Evolutionary conservation across 2,113 vertebrate genomes (phyloP).

Genomic region (Dipodomys merriami): DNA sequence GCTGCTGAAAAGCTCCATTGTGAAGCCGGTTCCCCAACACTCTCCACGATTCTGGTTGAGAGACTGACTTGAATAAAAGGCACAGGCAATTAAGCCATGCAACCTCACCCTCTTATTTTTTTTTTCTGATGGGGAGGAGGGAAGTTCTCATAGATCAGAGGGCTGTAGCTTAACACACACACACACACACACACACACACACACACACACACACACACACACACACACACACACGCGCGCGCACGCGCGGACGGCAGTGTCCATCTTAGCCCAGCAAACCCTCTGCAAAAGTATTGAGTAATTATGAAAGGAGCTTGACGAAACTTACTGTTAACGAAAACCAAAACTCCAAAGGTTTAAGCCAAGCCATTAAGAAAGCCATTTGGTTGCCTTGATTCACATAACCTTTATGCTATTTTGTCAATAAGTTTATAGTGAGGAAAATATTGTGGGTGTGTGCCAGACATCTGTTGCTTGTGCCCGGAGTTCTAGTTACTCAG

Average conservation of each 20-base stretch:
- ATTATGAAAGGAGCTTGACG: constrained; percentile 80
- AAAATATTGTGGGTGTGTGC: constrained; percentile 26
- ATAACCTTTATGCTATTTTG: neutral
- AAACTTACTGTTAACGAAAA: constrained; percentile 80
- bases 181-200: constrained; percentile 54
- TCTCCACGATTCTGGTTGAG: constrained; percentile 91
- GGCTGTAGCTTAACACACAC: constrained; percentile 77
- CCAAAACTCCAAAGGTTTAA: constrained; percentile 68
- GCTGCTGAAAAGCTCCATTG: constrained; percentile 97
- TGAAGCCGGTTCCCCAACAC: constrained; percentile 94
- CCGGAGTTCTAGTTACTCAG: too few relatives aligned
- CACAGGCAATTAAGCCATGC: constrained; percentile 92
- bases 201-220: neutral
- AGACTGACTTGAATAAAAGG: constrained; percentile 92
- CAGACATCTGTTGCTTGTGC: neutral
- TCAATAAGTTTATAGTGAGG: neutral
- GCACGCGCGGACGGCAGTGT: constrained; percentile 79
- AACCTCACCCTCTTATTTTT: constrained; percentile 87
- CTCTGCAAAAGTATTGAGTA: constrained; percentile 78
- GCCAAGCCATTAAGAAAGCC: constrained; percentile 55
- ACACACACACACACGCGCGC: constrained; percentile 11
- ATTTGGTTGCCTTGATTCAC: constrained; percentile 49
- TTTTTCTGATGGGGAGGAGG: constrained; percentile 85
- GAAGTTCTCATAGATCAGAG: constrained; percentile 87
- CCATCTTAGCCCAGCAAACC: constrained; percentile 76